These are phyloP conservation scores for Agrochola litura DNA, from an alignment of 2,888 invertebrate species.

Conservation along the genomic window DNA sequence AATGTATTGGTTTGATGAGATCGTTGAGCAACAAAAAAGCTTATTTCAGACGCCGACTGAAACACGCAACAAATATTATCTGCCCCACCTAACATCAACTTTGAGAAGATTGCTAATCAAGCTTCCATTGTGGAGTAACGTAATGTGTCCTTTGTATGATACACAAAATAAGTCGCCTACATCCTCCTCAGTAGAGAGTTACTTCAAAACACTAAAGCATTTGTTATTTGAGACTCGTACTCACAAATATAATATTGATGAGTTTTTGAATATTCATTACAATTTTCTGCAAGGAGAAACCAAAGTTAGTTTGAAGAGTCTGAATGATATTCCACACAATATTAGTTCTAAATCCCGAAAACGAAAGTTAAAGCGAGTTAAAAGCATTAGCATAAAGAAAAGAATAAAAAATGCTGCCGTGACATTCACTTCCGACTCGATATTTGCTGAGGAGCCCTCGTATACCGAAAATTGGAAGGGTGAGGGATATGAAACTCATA, in stretches of 20 bases:
- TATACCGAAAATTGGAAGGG: constrained; percentile 45
- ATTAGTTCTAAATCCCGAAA: constrained; percentile 42
- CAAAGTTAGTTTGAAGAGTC: constrained; percentile 36
- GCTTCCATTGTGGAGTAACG: constrained; percentile 43
- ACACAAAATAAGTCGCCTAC: constrained; percentile 43
- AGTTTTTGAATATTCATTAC: constrained; percentile 44
- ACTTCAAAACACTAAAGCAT: constrained; percentile 47
- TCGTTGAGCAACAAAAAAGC: constrained; percentile 38
- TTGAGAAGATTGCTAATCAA: constrained; percentile 41
- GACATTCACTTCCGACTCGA: constrained; percentile 41
- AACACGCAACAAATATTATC: constrained; percentile 39
- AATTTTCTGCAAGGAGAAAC: constrained; percentile 43
- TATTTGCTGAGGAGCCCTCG: constrained; percentile 45
- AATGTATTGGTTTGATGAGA: constrained; percentile 42
- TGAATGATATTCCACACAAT: constrained; percentile 40
- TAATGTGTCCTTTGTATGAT: constrained; percentile 42
- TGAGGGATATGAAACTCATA: constrained; percentile 44
- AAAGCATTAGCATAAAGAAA: constrained; percentile 38
- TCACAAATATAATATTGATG: constrained; percentile 37
- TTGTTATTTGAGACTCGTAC: constrained; percentile 40
- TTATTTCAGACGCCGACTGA: constrained; percentile 37
- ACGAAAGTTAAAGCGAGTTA: constrained; percentile 43
- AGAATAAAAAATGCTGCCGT: constrained; percentile 41
- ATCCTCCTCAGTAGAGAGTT: constrained; percentile 43
- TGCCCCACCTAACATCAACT: constrained; percentile 41